These are phyloP conservation scores for Ostrea edulis DNA, from an alignment of 1,140 invertebrate species.

Conservation along the genomic window DNA sequence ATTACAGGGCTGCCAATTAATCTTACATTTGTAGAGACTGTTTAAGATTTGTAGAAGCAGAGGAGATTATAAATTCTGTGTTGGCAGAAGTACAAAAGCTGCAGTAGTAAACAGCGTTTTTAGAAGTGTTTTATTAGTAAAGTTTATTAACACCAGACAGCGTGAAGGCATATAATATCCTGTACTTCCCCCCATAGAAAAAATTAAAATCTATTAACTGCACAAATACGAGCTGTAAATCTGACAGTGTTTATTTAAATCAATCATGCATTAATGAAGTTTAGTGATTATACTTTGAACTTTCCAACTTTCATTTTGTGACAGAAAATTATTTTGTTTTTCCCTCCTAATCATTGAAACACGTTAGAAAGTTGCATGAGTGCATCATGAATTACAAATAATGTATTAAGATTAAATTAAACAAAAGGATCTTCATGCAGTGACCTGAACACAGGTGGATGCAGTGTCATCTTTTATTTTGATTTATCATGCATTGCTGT, in stretches of 20 bases:
- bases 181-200: background rate
- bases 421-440: background rate
- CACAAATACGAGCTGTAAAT: background rate
- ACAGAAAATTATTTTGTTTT: background rate
- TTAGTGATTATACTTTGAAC: background rate
- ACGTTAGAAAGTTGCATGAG: background rate
- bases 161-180: background rate
- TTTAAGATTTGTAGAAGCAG: background rate
- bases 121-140: background rate
- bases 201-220: background rate
- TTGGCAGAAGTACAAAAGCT: slow-evolving; percentile 1
- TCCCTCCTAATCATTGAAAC: background rate
- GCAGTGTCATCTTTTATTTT: background rate
- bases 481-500: background rate
- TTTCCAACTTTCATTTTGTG: background rate
- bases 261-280: background rate
- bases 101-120: background rate
- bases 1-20: slow-evolving; percentile 19
- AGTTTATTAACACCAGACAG: background rate
- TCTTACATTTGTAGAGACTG: background rate
- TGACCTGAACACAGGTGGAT: background rate
- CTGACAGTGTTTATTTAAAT: background rate
- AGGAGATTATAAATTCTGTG: background rate
- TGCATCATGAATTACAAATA: background rate
- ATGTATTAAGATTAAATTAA: background rate